phyloP scores from a whole-genome alignment of 2,113 vertebrate genomes.

The Parus major region DNA sequence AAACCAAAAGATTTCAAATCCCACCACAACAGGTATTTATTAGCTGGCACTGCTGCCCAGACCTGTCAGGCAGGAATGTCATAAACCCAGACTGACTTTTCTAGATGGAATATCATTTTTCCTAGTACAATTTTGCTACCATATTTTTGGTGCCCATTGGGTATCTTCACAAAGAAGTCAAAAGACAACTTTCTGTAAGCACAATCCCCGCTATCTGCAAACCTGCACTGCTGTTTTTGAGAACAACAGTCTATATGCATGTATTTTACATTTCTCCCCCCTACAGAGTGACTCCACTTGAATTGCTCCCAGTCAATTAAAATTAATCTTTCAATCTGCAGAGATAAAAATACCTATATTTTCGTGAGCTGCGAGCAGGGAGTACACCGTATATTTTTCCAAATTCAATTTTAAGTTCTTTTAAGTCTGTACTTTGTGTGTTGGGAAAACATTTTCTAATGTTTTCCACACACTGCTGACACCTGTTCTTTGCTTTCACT shows the following conservation, averaged over 20 bases:
- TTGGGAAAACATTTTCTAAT: conserved; percentile 19
- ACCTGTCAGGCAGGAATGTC: background rate
- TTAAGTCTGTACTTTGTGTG: background rate
- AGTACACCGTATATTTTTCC: background rate
- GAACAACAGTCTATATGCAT: background rate
- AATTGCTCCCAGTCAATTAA: background rate
- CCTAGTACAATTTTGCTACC: background rate
- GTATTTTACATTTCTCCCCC: background rate
- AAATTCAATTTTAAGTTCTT: background rate
- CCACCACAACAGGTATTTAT: background rate
- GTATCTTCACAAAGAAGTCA: background rate
- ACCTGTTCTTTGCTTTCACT: conserved; percentile 41
- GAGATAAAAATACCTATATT: background rate
- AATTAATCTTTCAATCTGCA: background rate
- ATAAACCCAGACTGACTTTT: background rate
- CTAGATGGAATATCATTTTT: background rate
- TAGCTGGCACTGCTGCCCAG: background rate
- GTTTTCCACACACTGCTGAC: conserved; percentile 19
- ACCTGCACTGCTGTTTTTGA: background rate
- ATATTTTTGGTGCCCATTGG: background rate
- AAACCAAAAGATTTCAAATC: background rate
- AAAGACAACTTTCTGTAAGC: background rate
- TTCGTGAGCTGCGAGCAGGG: background rate
- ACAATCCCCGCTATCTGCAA: background rate
- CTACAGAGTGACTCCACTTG: background rate